Base-by-base conservation (phyloP, 2,113 vertebrate genomes). In the Notiomystis cincta region DNA sequence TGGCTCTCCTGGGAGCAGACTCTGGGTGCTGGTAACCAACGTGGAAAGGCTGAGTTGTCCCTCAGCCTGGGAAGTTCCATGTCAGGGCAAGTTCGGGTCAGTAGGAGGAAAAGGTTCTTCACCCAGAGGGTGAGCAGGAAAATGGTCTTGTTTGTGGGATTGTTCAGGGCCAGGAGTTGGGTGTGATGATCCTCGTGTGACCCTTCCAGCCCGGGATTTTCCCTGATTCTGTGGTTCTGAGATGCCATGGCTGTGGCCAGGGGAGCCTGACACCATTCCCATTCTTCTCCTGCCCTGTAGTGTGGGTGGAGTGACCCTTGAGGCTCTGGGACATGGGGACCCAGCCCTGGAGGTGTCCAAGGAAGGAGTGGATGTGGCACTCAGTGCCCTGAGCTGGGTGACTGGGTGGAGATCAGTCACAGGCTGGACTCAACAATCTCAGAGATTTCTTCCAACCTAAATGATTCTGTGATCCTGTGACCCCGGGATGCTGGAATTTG, bases 371-470 rank as follows among this genome's bases (percentile, higher is more conserved):
- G 37, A 13, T 3, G 13, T 47, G 54, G 8, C 54, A 47, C 37
- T 31, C 35, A 25, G 30, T 21, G 73, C 56, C 38, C 69, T n/a
- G 77, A 27, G 33, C 33, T 67, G 13, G 13, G 7, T 21, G 60
- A 51, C 33, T 30, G 30, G 19, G 60, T 28, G 23, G 45, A 5
- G 19, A 35, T 18, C 2, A 0, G 20, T 2, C 78, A 67, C 38
- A 30, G 45, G 7, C 0, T 30, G n/a, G 8, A 25, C 28, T 40
- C 25, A 8, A 15, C 4, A 1, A 9, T 2, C 45, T 47, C n/a
- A 51, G n/a, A 38, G 14, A 24, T 53, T 53, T 31, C 64, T 18
- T 35, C 54, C 47, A 31, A 6, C 30, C 47, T 48, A 22, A 69
- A 60, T 7, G 4, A 40, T 48, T 27, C 53, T 23, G 58, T 23